phyloP scores from a whole-genome alignment of 2,797 vertebrate genomes.

The Sebastes aleutianus region DNA sequence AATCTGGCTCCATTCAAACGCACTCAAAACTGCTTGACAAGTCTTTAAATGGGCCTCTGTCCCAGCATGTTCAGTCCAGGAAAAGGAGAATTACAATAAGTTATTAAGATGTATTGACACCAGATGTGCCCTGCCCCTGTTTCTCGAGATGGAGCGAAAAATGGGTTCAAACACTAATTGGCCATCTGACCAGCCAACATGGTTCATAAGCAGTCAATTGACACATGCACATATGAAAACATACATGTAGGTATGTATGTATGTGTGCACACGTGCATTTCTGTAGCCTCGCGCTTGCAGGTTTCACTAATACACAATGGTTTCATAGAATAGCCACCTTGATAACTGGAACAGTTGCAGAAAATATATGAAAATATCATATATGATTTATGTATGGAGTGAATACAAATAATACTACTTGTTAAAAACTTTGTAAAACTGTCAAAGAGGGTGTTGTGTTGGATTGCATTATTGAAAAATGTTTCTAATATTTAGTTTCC shows the following conservation, averaged over 20 bases:
- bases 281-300: background rate
- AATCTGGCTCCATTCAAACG: slow-evolving; percentile 71
- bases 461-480: too few species aligned
- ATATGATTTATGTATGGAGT: background rate
- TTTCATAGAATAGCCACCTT: background rate
- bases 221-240: slow-evolving; percentile 31
- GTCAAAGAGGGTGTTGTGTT: too few species aligned
- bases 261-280: slow-evolving; percentile 2
- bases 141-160: slow-evolving; percentile 31
- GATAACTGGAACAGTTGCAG: background rate
- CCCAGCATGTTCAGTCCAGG: slow-evolving; percentile 57
- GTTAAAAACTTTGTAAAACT: too few species aligned
- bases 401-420: background rate
- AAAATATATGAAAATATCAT: background rate
- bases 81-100: slow-evolving; percentile 72
- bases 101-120: slow-evolving; percentile 74
- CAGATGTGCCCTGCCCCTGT: slow-evolving; percentile 69
- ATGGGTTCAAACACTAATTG: slow-evolving; percentile 62
- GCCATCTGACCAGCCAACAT: slow-evolving; percentile 59
- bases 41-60: slow-evolving; percentile 62
- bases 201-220: slow-evolving; percentile 48
- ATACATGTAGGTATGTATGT: background rate
- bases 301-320: background rate
- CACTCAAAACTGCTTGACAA: slow-evolving; percentile 11
- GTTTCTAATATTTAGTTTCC: too few species aligned